These are phyloP conservation scores for Poecilia latipinna DNA, from an alignment of 2,113 vertebrate genomes.

Conservation along the genomic window DNA sequence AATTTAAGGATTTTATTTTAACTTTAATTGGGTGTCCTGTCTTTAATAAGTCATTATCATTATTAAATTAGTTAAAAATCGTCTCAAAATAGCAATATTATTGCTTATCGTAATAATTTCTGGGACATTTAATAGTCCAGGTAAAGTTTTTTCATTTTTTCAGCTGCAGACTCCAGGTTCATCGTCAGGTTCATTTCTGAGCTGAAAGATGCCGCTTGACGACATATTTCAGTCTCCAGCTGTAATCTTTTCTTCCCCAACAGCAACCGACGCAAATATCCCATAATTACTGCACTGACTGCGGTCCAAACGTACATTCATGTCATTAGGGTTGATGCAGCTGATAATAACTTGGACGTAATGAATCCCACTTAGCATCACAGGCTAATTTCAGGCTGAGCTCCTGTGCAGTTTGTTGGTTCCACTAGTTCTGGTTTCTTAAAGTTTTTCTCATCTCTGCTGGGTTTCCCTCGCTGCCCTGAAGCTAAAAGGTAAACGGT, in stretches of 20 bases:
- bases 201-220: no score
- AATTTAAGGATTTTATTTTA: no score
- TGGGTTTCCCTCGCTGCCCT: conserved; percentile 7
- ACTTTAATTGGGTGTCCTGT: no score
- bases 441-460: not conserved
- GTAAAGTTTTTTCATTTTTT: not conserved
- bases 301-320: conserved; percentile 43
- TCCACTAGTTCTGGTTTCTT: not conserved
- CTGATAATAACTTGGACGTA: conserved; percentile 39
- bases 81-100: no score
- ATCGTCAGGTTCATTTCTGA: not conserved
- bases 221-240: not conserved
- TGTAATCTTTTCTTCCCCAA: conserved; percentile 43
- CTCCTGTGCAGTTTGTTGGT: not conserved
- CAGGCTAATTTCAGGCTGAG: conserved; percentile 27
- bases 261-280: conserved; percentile 51
- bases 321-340: conserved; percentile 38
- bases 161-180: not conserved
- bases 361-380: conserved; percentile 55
- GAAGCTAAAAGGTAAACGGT: conserved; percentile 16
- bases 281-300: conserved; percentile 43
- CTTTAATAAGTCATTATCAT: no score
- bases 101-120: no score
- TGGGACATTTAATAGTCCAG: no score
- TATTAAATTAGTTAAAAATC: no score